A percentile compares a stretch with the other conserved stretches of the same genome.
phyloP scores from a whole-genome alignment of 2,888 invertebrate genomes.

The Xanthia togata region DNA sequence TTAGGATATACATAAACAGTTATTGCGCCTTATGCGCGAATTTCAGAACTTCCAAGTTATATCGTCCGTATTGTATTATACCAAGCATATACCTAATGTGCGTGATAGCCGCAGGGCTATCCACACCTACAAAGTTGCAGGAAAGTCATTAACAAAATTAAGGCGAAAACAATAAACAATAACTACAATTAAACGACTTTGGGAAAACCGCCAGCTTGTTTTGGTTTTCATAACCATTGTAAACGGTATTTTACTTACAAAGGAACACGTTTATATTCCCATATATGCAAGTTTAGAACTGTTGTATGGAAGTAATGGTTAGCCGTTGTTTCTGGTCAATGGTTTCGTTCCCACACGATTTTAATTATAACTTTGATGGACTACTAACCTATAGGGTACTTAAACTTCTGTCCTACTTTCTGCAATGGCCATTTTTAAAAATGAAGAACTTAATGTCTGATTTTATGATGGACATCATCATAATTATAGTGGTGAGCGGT shows the following conservation, averaged over 20 bases:
- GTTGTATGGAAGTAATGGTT: constrained; percentile 15
- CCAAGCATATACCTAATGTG: neutral
- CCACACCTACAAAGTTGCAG: constrained; percentile 2
- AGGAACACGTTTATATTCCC: constrained; percentile 11
- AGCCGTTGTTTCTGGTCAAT: constrained; percentile 7
- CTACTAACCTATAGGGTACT: constrained; percentile 41
- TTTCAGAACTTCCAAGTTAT: too few relatives aligned
- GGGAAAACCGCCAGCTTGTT: constrained; percentile 29
- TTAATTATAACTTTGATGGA: constrained; percentile 27
- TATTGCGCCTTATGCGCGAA: too few relatives aligned
- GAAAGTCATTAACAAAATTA: constrained; percentile 25
- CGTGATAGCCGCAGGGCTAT: neutral
- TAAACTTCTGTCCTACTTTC: constrained; percentile 14
- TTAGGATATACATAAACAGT: too few relatives aligned
- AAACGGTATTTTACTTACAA: constrained; percentile 19
- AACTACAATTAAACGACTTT: constrained; percentile 2
- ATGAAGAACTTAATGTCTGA: constrained; percentile 5
- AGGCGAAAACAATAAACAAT: neutral
- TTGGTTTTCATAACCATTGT: constrained; percentile 17
- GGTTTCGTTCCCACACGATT: constrained; percentile 33
- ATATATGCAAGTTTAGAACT: constrained; percentile 14
- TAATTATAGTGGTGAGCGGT: constrained; percentile 35
- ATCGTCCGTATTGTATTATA: neutral
- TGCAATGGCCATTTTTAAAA: constrained; percentile 18
- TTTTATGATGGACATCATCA: constrained; percentile 18